Percentiles rank a stretch among this genome's conserved stretches.
Conservation (phyloP, 2,888 invertebrate species). For the Gisinianus flammeolus region DNA sequence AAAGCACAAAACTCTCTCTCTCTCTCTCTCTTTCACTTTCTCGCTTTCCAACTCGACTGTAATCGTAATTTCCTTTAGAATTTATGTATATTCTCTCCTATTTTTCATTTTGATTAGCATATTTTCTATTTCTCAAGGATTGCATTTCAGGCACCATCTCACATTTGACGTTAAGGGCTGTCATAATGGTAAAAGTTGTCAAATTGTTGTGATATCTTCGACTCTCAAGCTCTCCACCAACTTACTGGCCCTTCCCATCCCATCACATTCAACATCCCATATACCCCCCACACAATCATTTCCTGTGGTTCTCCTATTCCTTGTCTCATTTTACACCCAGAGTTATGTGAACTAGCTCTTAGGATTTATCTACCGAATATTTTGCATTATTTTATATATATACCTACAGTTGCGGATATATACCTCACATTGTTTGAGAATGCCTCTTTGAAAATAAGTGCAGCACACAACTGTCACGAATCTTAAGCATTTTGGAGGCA, state of each 20-base stretch:
- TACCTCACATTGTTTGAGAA: no score
- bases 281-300: no score
- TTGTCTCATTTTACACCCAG: no score
- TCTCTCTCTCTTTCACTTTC: neutral
- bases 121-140: neutral
- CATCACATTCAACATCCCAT: neutral
- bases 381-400: no score
- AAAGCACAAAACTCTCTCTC: neutral
- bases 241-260: neutral
- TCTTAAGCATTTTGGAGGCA: no score
- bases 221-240: neutral
- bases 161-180: neutral
- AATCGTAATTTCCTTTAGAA: neutral
- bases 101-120: slow-evolving; percentile 18
- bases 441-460: no score
- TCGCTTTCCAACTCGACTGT: neutral
- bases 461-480: no score
- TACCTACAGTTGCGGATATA: no score
- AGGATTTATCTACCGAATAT: no score
- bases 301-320: no score
- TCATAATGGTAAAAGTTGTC: neutral
- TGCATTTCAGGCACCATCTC: neutral
- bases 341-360: no score
- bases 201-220: neutral
- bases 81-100: neutral